Conservation (phyloP, 1,140 invertebrate species). For the Trichonephila inaurata region DNA sequence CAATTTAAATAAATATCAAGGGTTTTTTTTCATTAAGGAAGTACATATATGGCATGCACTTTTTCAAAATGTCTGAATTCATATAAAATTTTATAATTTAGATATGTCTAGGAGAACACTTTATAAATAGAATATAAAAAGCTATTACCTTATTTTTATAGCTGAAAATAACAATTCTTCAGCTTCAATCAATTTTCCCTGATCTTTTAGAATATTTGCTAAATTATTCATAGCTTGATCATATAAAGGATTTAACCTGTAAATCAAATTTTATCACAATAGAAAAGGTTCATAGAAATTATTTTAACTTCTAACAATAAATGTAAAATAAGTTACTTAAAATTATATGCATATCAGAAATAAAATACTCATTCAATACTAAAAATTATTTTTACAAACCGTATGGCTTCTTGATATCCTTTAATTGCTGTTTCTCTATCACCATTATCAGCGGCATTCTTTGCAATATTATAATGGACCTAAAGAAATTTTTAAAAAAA, state of each 20-base stretch:
- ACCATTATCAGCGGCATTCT: constrained; percentile 89
- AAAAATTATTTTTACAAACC: constrained; percentile 81
- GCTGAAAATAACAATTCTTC: constrained; percentile 89
- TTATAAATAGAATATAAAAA: not conserved
- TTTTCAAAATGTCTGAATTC: too few species aligned
- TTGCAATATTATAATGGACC: constrained; percentile 97
- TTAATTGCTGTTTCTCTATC: constrained; percentile 86
- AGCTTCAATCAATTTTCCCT: constrained; percentile 87
- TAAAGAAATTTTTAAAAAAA: not conserved
- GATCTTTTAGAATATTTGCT: constrained; percentile 93
- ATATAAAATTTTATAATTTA: too few species aligned
- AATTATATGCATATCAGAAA: too few species aligned
- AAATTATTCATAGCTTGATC: constrained; percentile 99
- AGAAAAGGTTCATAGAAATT: too few species aligned
- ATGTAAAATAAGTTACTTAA: too few species aligned
- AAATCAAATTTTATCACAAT: constrained; percentile 42
- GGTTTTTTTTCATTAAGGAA: too few species aligned
- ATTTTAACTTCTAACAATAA: too few species aligned
- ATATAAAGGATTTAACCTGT: constrained; percentile 91
- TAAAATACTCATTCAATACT: too few species aligned
- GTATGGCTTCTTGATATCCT: constrained; percentile 90
- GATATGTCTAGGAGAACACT: too few species aligned
- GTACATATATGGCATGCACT: too few species aligned
- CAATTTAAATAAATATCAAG: too few species aligned
- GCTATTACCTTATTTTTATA: constrained; percentile 86